Evolutionary conservation across 2,797 vertebrate genomes (phyloP).

Genomic region (Huso huso): DNA sequence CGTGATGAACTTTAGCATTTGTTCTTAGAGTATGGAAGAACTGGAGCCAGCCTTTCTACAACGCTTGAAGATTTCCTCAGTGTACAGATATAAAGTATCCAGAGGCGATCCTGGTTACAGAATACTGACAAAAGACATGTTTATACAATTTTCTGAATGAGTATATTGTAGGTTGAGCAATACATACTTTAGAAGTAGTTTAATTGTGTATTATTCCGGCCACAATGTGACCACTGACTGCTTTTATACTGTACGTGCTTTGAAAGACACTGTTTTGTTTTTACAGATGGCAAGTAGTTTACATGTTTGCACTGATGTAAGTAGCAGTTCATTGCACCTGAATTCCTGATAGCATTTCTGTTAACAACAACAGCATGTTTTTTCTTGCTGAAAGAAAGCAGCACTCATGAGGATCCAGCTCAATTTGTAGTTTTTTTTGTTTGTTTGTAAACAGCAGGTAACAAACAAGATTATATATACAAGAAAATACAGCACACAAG

Average conservation of each 20-base stretch:
- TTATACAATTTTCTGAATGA: not conserved
- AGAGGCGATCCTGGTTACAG: slow-evolving; percentile 30
- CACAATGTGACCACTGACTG: not conserved
- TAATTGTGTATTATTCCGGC: not conserved
- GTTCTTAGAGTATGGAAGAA: slow-evolving; percentile 27
- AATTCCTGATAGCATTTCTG: too few relatives aligned
- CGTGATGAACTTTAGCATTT: slow-evolving; percentile 84
- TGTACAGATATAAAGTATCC: slow-evolving; percentile 29
- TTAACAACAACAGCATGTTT: too few relatives aligned
- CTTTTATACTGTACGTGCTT: not conserved
- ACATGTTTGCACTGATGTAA: too few relatives aligned
- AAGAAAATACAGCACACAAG: too few relatives aligned
- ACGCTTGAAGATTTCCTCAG: slow-evolving; percentile 38
- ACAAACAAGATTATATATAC: too few relatives aligned
- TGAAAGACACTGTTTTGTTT: not conserved
- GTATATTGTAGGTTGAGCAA: not conserved
- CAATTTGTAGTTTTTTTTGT: too few relatives aligned
- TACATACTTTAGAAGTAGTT: not conserved
- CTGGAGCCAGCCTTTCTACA: slow-evolving; percentile 36
- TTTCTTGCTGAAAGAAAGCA: too few relatives aligned
- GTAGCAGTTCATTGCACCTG: too few relatives aligned
- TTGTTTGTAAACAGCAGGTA: too few relatives aligned
- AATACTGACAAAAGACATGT: too few relatives aligned
- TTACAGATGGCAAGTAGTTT: too few relatives aligned
- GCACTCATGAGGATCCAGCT: too few relatives aligned